Evolutionary conservation across 2,888 invertebrate species (phyloP), one percentile per base, ranked within the genome.

Genomic region (Urechis unicinctus): DNA sequence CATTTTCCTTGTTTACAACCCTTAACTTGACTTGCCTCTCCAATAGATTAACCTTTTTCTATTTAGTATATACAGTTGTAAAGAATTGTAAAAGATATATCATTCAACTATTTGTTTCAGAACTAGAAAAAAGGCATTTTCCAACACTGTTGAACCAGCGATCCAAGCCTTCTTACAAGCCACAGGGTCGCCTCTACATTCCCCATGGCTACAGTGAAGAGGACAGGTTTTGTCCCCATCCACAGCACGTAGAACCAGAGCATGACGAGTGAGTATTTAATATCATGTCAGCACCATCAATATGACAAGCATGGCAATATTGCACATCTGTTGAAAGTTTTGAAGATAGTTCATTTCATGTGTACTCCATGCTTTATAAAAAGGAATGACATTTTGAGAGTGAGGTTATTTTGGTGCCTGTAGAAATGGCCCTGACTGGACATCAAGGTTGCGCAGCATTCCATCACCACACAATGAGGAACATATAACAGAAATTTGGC

Each of bases 141-240:
- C 72, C 72, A 5, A 56, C 63, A 4, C 50, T 66, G 22, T 62
- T 67, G 55, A 70, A 71, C 55, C 50, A 55, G 21, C 50, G 54
- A 21, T 44, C 45, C 5, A 46, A 31, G 4, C 59, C 63, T 3
- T 24, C 44, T 2, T 66, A 63, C 44, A 62, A 60, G 47, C 60
- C 68, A 4, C 51, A 59, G 13, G 70, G 72, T 0, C 60, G 72
- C 13, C 52, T 64, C 47, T 69, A 69, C 53, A 68, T 73, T 42
- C 67, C 70, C 25, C 72, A 73, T 53, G 65, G 68, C 22, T 63
- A 66, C 56, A 69, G 71, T n/a, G 62, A 61, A 45, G 64, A 70
- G 48, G 65, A 66, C 43, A 69, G 69, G 41, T 73, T 73, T 71
- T 62, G 55, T 44, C 73, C 73, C 9, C 72, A 73, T 50, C 65